Percentiles rank a stretch among this genome's conserved stretches.
Conservation (phyloP, 2,113 vertebrate genomes). For the Naja naja region DNA sequence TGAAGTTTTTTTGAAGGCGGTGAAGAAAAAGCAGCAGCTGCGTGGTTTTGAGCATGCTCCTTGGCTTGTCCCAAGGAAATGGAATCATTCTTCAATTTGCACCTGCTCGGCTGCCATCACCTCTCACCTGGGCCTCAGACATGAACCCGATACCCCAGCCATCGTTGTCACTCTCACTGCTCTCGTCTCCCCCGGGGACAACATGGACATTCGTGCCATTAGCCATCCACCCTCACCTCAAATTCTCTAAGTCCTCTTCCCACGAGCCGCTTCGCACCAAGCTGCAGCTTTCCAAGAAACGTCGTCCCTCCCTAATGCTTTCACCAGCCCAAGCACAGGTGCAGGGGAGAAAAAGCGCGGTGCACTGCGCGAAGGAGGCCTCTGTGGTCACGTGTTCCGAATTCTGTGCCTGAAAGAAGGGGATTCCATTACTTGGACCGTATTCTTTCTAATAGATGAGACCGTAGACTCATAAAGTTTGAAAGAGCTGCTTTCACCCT, state of each 20-base stretch:
- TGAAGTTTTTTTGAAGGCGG: too few species aligned
- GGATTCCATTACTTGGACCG: not conserved
- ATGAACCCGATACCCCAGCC: constrained; percentile 64
- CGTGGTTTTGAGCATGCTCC: too few species aligned
- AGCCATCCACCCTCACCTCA: not conserved
- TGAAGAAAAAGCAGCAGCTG: too few species aligned
- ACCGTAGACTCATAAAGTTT: not conserved
- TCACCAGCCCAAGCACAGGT: not conserved
- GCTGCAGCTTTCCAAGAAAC: not conserved
- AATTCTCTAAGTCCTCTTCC: not conserved
- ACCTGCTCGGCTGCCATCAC: not conserved
- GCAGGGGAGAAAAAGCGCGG: not conserved
- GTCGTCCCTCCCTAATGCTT: not conserved
- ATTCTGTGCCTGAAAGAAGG: not conserved
- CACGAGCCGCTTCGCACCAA: not conserved
- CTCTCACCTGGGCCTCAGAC: not conserved
- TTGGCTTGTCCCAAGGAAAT: too few species aligned
- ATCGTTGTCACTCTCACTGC: constrained; percentile 65
- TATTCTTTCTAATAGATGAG: not conserved
- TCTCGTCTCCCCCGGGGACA: constrained; percentile 67
- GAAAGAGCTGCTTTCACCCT: too few species aligned
- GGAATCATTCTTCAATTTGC: too few species aligned
- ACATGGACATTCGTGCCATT: accelerated
- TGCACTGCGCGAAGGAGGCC: too few species aligned
- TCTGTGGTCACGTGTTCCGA: not conserved